Conservation (phyloP, 1,140 invertebrate species). For the Drosophila erecta region DNA sequence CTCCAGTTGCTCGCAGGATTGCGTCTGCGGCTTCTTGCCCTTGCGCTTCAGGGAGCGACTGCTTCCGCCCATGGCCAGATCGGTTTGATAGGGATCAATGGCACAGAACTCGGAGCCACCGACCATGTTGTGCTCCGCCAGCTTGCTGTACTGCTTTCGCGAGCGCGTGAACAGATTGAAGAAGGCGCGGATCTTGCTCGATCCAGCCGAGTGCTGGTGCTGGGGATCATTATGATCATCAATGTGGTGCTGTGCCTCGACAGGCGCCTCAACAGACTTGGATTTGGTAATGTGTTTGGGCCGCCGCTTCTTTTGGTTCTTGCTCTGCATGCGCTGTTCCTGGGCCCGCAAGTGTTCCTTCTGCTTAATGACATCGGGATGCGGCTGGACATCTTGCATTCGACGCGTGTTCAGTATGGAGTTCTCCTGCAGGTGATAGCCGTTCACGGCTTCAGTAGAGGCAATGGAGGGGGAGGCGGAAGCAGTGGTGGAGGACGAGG, state of each 20-base stretch:
- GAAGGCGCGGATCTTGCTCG: constrained; percentile 57
- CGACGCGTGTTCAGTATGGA: constrained; percentile 63
- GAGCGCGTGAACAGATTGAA: constrained; percentile 66
- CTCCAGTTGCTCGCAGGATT: constrained; percentile 81
- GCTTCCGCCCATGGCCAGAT: constrained; percentile 5
- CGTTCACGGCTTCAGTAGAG: constrained; percentile 17
- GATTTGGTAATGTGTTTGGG: constrained; percentile 61
- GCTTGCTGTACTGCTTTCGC: constrained; percentile 76
- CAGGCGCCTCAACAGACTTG: constrained; percentile 53
- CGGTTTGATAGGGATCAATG: constrained; percentile 65
- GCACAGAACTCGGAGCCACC: constrained; percentile 46
- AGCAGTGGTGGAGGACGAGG: constrained; percentile 33
- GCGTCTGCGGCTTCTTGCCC: constrained; percentile 68
- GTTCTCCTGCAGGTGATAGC: constrained; percentile 53
- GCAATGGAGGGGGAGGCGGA: constrained; percentile 39
- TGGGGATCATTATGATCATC: constrained; percentile 6
- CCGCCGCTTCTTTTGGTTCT: constrained; percentile 54
- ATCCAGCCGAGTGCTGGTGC: constrained; percentile 49
- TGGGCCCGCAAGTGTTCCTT: constrained; percentile 55
- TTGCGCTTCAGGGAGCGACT: constrained; percentile 49
- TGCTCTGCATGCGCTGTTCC: constrained; percentile 56
- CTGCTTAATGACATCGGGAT: constrained; percentile 80
- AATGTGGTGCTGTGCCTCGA: constrained; percentile 17
- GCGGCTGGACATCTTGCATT: constrained; percentile 74
- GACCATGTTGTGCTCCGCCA: constrained; percentile 59